These are phyloP conservation scores for Masnerella sp. DNA, from an alignment of 2,888 invertebrate genomes.

Conservation along the genomic window DNA sequence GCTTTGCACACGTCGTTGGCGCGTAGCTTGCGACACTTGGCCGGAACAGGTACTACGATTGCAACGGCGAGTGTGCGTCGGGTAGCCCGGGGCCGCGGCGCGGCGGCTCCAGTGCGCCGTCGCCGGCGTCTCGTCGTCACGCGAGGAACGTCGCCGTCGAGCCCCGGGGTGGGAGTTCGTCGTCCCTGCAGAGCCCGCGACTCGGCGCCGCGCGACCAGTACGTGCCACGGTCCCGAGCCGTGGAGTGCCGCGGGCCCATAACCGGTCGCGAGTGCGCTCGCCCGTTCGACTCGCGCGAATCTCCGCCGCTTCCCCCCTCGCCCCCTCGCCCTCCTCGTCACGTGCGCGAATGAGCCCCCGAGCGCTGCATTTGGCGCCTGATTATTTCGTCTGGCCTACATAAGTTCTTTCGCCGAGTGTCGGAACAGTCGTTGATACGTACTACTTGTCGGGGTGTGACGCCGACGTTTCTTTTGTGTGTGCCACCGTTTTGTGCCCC, in stretches of 20 bases:
- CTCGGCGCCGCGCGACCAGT: slow-evolving; percentile 33
- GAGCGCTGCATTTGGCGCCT: slow-evolving; percentile 31
- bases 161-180: slow-evolving; percentile 55
- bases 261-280: no score
- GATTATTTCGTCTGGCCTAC: slow-evolving; percentile 54
- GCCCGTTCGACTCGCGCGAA: no score
- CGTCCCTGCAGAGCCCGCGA: slow-evolving; percentile 50
- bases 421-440: slow-evolving; percentile 45
- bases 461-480: slow-evolving; percentile 24
- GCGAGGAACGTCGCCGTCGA: slow-evolving; percentile 54
- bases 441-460: slow-evolving; percentile 53
- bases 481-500: slow-evolving; percentile 39
- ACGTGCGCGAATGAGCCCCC: slow-evolving; percentile 47
- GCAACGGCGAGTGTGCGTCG: slow-evolving; percentile 39
- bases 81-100: slow-evolving; percentile 37
- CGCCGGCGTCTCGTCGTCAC: slow-evolving; percentile 55
- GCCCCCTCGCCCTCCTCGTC: slow-evolving; percentile 24
- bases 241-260: slow-evolving; percentile 35
- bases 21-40: slow-evolving; percentile 38
- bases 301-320: slow-evolving; percentile 8
- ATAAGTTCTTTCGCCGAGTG: slow-evolving; percentile 43
- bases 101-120: slow-evolving; percentile 49
- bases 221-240: slow-evolving; percentile 49
- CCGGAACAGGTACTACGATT: slow-evolving; percentile 42
- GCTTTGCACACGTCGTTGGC: slow-evolving; percentile 28